A percentile compares a stretch with the other conserved stretches of the same genome.
Conservation (phyloP, 2,888 invertebrate genomes). For the Zootermopsis nevadensis region DNA sequence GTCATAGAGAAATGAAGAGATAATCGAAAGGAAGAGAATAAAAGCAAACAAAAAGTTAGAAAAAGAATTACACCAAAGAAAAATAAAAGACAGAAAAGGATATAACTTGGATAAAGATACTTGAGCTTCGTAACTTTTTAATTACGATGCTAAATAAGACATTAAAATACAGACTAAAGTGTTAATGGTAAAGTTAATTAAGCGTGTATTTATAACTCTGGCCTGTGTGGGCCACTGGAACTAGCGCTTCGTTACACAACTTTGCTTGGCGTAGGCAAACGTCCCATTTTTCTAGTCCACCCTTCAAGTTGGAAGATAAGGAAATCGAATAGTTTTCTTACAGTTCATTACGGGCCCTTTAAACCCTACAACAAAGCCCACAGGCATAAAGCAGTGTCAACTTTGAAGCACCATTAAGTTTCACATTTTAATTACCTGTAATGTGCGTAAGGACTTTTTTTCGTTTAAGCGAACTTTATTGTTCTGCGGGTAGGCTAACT, state of each 20-base stretch:
- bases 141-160: constrained; percentile 21
- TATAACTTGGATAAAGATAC: background rate
- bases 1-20: background rate
- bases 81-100: background rate
- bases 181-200: constrained; percentile 26
- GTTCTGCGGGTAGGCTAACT: background rate
- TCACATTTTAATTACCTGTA: background rate
- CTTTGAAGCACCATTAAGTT: constrained; percentile 15
- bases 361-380: no score
- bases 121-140: background rate
- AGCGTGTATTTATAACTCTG: constrained; percentile 3
- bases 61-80: no score
- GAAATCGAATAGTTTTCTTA: no score
- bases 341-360: no score
- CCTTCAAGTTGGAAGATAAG: no score
- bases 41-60: constrained; percentile 12
- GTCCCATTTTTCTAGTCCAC: no score
- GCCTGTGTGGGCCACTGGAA: no score
- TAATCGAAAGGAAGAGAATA: background rate
- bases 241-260: no score
- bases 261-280: no score
- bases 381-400: background rate
- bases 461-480: background rate
- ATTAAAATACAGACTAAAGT: constrained; percentile 19
- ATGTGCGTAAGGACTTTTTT: background rate